Percentiles rank a stretch among this genome's conserved stretches.
These are phyloP conservation scores for Sterrhoptilus dennistouni DNA, from an alignment of 2,113 vertebrate species.

Conservation along the genomic window DNA sequence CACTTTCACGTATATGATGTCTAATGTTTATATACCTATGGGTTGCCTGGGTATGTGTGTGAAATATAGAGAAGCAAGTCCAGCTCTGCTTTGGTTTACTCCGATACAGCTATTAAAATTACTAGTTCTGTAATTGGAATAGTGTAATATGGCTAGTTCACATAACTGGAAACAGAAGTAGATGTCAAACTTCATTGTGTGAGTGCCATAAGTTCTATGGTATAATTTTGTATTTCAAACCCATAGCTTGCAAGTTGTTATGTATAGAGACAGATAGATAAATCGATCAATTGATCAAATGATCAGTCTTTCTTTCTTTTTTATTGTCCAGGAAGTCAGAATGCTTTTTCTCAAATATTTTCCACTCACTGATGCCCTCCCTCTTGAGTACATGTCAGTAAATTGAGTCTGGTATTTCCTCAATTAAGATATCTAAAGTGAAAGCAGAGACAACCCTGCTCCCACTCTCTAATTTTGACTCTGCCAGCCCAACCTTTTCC, in stretches of 20 bases:
- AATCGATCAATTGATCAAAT: accelerated
- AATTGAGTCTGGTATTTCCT: conserved; percentile 45
- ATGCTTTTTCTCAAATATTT: conserved; percentile 7
- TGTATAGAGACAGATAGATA: background rate
- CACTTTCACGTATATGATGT: background rate
- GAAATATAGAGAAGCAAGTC: background rate
- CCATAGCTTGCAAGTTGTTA: background rate
- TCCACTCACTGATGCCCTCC: background rate
- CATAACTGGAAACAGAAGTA: background rate
- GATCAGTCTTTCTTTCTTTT: background rate
- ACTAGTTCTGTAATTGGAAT: background rate
- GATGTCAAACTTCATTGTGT: background rate
- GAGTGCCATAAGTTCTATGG: background rate
- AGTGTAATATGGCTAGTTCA: background rate
- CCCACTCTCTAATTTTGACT: conserved; percentile 1
- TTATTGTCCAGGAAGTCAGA: background rate
- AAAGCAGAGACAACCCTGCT: conserved; percentile 41
- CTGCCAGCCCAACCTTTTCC: conserved; percentile 3
- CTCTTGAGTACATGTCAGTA: conserved; percentile 16
- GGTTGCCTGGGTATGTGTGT: background rate
- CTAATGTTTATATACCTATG: background rate
- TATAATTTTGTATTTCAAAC: background rate
- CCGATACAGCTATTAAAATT: background rate
- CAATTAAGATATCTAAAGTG: conserved; percentile 42
- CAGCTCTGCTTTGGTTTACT: background rate